Evolutionary conservation across 2,797 vertebrate species (phyloP).

Genomic region (Choloepus didactylus): DNA sequence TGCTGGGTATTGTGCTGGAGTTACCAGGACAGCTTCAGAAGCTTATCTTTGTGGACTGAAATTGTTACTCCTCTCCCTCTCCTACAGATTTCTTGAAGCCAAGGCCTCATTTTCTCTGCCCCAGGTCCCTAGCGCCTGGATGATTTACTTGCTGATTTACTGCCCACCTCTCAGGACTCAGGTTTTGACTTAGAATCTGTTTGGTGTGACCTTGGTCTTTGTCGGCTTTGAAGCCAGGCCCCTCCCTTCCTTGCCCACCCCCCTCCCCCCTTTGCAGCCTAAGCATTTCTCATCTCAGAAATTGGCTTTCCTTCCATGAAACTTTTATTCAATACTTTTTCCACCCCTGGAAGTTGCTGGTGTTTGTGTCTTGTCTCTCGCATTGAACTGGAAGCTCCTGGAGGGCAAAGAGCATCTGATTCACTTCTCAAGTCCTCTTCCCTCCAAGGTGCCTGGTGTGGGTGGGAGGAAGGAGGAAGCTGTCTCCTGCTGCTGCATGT

Average conservation of each 20-base stretch:
- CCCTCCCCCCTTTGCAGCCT: not conserved
- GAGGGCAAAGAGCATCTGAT: not conserved
- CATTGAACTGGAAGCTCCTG: not conserved
- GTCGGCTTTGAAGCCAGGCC: not conserved
- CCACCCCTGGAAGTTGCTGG: not conserved
- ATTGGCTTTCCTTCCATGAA: not conserved
- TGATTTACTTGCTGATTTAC: not conserved
- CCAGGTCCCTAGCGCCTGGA: not conserved
- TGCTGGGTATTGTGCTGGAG: not conserved
- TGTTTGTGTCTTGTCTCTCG: not conserved
- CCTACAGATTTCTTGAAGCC: not conserved
- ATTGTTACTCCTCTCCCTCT: not conserved
- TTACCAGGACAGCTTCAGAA: not conserved
- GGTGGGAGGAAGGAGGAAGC: not conserved
- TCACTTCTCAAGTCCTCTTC: not conserved
- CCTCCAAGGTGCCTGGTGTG: not conserved
- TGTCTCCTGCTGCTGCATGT: not conserved
- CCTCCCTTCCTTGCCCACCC: not conserved
- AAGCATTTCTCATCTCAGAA: slow-evolving; percentile 27
- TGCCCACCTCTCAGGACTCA: not conserved
- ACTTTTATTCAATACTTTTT: not conserved
- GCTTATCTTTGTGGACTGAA: not conserved
- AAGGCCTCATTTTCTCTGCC: not conserved
- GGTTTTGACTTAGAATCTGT: not conserved
- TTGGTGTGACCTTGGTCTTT: not conserved